These are phyloP conservation scores for Melanotaenia duboulayi DNA, from an alignment of 2,113 vertebrate genomes.

Conservation along the genomic window DNA sequence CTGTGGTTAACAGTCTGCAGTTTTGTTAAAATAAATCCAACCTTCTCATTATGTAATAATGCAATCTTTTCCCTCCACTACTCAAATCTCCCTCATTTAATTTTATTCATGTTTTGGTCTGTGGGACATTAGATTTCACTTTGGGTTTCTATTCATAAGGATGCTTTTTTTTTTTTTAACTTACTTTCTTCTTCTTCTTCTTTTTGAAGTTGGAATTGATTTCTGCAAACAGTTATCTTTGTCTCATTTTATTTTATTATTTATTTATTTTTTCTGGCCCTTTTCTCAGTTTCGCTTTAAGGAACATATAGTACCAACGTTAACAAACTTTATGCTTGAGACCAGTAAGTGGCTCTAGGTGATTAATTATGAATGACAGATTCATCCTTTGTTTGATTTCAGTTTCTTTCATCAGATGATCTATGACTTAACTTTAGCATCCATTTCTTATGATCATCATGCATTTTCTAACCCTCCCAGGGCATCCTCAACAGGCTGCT, in stretches of 20 bases:
- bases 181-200: no score
- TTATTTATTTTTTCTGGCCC: background rate
- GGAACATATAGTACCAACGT: conserved; percentile 5
- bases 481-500: conserved; percentile 24
- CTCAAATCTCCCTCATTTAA: background rate
- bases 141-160: conserved; percentile 4
- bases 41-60: no score
- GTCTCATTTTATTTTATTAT: no score
- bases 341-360: background rate
- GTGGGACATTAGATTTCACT: background rate
- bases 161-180: conserved; percentile 3
- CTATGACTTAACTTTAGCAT: conserved; percentile 7
- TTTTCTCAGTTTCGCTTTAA: conserved; percentile 10
- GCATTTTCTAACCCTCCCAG: conserved; percentile 2
- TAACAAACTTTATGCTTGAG: background rate
- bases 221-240: conserved; percentile 17
- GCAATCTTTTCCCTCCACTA: background rate
- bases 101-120: conserved; percentile 2
- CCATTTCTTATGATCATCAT: conserved; percentile 6
- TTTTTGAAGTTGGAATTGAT: conserved; percentile 34
- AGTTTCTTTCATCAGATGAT: conserved; percentile 36
- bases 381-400: conserved; percentile 23
- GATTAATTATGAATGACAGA: conserved; percentile 6
- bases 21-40: no score
- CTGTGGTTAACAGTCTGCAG: no score